Evolutionary conservation across 2,888 invertebrate species (phyloP).

Genomic region (Megalurothrips usitatus): DNA sequence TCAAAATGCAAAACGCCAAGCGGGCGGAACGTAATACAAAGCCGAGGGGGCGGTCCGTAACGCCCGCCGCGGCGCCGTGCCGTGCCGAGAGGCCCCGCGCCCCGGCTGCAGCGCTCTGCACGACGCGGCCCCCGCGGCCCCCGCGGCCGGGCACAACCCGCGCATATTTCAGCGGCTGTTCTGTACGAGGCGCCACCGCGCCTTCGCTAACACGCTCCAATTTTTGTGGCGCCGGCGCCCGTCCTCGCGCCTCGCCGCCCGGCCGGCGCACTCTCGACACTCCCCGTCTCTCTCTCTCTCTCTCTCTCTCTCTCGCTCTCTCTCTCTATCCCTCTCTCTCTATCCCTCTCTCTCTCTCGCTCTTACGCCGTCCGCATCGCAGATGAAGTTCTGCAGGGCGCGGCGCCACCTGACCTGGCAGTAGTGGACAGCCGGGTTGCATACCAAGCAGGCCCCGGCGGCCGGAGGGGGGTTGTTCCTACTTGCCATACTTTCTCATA

Average conservation of each 20-base stretch:
- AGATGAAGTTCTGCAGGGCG: slow-evolving; percentile 1
- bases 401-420: slow-evolving; percentile 2
- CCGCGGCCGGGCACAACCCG: neutral
- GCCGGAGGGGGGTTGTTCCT: neutral
- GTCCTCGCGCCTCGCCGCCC: neutral
- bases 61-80: neutral
- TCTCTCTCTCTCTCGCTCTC: neutral
- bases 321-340: too few relatives aligned
- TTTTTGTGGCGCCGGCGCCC: neutral
- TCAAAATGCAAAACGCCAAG: slow-evolving; percentile 25
- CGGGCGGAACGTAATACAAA: slow-evolving; percentile 22
- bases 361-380: slow-evolving; percentile 11
- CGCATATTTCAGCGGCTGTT: neutral
- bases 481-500: slow-evolving; percentile 14
- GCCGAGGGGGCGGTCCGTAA: neutral
- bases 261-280: neutral
- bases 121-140: neutral
- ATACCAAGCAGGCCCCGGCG: slow-evolving; percentile 9
- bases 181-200: neutral
- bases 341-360: too few relatives aligned
- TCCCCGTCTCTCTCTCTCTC: neutral
- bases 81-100: too few relatives aligned
- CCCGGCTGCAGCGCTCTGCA: too few relatives aligned
- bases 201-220: slow-evolving; percentile 12
- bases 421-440: slow-evolving; percentile 25